Conservation (phyloP, 2,113 vertebrate species). For the Stegastes partitus region DNA sequence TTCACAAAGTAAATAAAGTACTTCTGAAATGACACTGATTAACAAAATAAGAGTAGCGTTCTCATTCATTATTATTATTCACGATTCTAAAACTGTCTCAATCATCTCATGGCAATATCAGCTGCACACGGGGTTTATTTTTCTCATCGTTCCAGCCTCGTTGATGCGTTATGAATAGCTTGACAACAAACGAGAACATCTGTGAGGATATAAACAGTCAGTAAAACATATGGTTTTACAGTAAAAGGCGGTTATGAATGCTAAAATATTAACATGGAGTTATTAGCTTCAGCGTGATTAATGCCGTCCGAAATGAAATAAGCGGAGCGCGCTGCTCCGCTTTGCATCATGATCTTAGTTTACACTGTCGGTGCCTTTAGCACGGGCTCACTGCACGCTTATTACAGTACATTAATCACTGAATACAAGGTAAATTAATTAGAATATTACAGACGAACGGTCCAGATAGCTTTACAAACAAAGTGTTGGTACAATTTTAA, state of each 20-base stretch:
- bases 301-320: neutral
- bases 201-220: neutral
- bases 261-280: neutral
- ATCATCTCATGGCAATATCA: neutral
- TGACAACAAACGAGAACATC: neutral
- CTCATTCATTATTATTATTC: too few relatives aligned
- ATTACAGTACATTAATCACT: neutral
- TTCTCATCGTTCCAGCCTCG: neutral
- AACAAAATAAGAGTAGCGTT: too few relatives aligned
- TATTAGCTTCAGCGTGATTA: neutral
- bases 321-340: neutral
- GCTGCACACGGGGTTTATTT: neutral
- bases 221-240: neutral
- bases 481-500: neutral
- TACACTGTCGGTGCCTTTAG: neutral
- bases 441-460: constrained; percentile 1
- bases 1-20: neutral
- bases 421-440: neutral
- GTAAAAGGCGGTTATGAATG: neutral
- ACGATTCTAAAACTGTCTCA: neutral
- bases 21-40: neutral
- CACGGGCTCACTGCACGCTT: neutral
- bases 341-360: neutral
- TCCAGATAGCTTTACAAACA: neutral
- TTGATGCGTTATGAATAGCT: neutral